Evolutionary conservation across 2,113 vertebrate species (phyloP), one percentile per base, ranked within the genome.

Genomic region (Cynoglossus semilaevis): DNA sequence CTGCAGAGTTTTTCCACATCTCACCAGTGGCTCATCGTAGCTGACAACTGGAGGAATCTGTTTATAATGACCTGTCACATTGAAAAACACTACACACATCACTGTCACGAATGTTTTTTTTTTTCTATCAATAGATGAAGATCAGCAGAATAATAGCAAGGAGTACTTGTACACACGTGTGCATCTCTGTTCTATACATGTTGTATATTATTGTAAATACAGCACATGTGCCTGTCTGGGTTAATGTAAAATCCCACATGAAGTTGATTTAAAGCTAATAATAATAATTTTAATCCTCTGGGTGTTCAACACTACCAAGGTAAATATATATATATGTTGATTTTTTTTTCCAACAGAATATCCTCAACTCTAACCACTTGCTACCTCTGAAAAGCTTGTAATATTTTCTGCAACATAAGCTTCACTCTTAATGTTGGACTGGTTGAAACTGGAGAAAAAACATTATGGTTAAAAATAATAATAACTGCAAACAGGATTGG

Each of bases 341-440:
- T 50, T 45, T 42, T 17, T 7, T 14, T 9, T 41, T 47, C 8
- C 35, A 8, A 57, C 67, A 22, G 72, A 72, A 74, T 68, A 40
- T 69, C 61, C 58, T 79, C 64, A 69, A 36, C 49, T 56, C 61
- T 62, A 76, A 74, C n/a, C 56, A 0, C 62, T 67, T 81, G 75
- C 80, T 86, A 87, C 87, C 87, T 88, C 87, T 73, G 47, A 60
- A 36, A 59, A 50, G 40, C 47, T 40, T 13, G 0, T 56, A 70
- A 22, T 38, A 56, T 15, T 60, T 12, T 58, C 67, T 59, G 36
- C 48, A 16, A 69, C 50, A 66, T 37, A 45, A 54, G 12, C 71
- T 57, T 69, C 44, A 15, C 55, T 55, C 16, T 61, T 15, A 16
- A n/a, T 61, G 48, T 58, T 69, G 40, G 35, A 53, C 29, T 59